Percentiles rank a stretch among this genome's conserved stretches.
Conservation (phyloP, 2,888 invertebrate genomes). For the Pycnomerus fuliginosus region DNA sequence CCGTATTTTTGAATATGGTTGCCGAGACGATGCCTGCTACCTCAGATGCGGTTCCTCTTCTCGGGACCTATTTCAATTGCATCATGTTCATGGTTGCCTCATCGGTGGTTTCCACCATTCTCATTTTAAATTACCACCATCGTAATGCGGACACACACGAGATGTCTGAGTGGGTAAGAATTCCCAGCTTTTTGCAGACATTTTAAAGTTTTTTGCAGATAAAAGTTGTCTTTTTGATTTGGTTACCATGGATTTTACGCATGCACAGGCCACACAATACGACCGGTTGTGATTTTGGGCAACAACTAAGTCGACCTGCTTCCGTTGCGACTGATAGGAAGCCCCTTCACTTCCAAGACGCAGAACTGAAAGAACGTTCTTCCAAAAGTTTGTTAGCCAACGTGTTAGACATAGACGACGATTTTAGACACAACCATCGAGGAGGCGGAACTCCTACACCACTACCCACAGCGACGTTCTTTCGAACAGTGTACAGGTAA, state of each 20-base stretch:
- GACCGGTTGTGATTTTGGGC: slow-evolving; percentile 35
- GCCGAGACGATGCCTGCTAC: slow-evolving; percentile 99
- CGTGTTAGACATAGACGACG: slow-evolving; percentile 96
- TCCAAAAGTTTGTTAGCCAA: slow-evolving; percentile 95
- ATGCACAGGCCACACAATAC: slow-evolving; percentile 73
- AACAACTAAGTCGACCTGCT: slow-evolving; percentile 62
- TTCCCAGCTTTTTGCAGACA: not conserved
- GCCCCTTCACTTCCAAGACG: slow-evolving; percentile 51
- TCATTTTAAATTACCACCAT: slow-evolving; percentile 97
- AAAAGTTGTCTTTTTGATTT: slow-evolving; percentile 89
- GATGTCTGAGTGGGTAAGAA: slow-evolving; percentile 93
- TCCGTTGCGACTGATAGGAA: slow-evolving; percentile 51
- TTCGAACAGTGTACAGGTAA: slow-evolving; percentile 74
- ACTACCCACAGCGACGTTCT: slow-evolving; percentile 63
- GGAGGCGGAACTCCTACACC: slow-evolving; percentile 61
- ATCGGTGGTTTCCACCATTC: slow-evolving; percentile 95
- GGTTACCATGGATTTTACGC: slow-evolving; percentile 95
- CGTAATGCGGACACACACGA: slow-evolving; percentile 94
- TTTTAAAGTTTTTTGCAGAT: slow-evolving; percentile 60
- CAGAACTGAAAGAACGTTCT: slow-evolving; percentile 62
- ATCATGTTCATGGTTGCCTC: slow-evolving; percentile 99
- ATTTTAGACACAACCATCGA: slow-evolving; percentile 81
- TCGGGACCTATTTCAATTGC: slow-evolving; percentile 97
- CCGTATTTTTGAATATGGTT: slow-evolving; percentile 97
- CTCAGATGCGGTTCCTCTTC: slow-evolving; percentile 86